phyloP scores from a whole-genome alignment of 2,888 invertebrate genomes.

The Hemaris fuciformis region DNA sequence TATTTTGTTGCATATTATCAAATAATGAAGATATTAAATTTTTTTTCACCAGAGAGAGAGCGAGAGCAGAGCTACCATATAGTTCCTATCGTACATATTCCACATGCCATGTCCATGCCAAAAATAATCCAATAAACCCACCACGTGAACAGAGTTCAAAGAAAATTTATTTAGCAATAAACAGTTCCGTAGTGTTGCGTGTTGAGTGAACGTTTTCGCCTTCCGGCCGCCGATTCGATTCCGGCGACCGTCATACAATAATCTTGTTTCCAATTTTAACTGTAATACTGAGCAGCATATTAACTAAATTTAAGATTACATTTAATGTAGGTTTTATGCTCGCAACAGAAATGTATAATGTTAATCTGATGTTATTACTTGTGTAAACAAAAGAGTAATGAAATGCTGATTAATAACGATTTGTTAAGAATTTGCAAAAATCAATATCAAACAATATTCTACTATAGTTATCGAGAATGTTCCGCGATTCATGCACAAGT shows the following conservation, averaged over 20 bases:
- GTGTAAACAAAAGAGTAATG: too few species aligned
- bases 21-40: too few species aligned
- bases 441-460: not conserved
- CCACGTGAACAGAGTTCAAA: constrained; percentile 1
- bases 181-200: constrained; percentile 5
- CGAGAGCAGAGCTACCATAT: too few species aligned
- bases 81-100: not conserved
- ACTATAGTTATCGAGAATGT: not conserved
- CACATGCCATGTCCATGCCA: not conserved
- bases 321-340: not conserved
- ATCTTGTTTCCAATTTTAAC: not conserved
- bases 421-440: not conserved
- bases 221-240: not conserved
- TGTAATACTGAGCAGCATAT: not conserved
- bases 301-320: not conserved
- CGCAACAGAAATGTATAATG: too few species aligned
- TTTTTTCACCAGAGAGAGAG: too few species aligned
- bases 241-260: not conserved
- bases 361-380: too few species aligned
- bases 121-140: not conserved
- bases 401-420: not conserved
- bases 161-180: not conserved
- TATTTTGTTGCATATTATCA: too few species aligned
- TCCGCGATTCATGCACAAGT: not conserved
- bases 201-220: not conserved